Percentiles rank a stretch among this genome's conserved stretches.
Conservation (phyloP, 2,113 vertebrate genomes). For the Lichenostomus cassidix region DNA sequence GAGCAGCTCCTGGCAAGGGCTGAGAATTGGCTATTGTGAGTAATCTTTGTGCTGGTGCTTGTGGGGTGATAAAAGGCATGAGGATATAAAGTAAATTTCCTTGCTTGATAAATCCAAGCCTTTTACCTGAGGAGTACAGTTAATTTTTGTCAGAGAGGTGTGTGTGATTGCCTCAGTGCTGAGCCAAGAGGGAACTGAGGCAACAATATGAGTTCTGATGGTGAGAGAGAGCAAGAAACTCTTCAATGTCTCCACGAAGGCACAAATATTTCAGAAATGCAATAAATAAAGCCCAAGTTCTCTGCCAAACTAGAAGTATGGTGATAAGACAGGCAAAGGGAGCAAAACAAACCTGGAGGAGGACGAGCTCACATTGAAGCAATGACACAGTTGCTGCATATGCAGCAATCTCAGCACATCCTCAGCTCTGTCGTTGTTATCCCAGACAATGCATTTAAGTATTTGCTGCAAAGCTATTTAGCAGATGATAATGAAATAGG, state of each 20-base stretch:
- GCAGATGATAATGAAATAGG: slow-evolving; percentile 2
- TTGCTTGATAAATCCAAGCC: not conserved
- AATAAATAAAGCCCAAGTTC: not conserved
- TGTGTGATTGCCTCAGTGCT: not conserved
- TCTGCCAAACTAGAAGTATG: not conserved
- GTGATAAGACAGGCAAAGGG: not conserved
- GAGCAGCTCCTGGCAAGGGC: not conserved
- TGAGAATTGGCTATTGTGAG: not conserved
- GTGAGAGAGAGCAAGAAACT: not conserved
- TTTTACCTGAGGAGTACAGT: not conserved
- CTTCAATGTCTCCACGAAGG: not conserved
- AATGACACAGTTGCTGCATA: not conserved
- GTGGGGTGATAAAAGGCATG: not conserved
- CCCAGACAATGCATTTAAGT: not conserved
- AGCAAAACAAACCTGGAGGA: not conserved
- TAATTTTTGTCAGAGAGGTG: not conserved
- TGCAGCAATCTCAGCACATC: slow-evolving; percentile 7
- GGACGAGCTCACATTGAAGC: not conserved
- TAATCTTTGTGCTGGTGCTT: not conserved
- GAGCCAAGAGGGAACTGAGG: not conserved
- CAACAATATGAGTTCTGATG: not conserved
- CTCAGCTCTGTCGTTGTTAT: not conserved
- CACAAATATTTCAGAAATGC: not conserved
- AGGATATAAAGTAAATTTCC: not conserved
- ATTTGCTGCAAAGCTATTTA: slow-evolving; percentile 12